phyloP scores from a whole-genome alignment of 2,113 vertebrate genomes.

The Motacilla alba region DNA sequence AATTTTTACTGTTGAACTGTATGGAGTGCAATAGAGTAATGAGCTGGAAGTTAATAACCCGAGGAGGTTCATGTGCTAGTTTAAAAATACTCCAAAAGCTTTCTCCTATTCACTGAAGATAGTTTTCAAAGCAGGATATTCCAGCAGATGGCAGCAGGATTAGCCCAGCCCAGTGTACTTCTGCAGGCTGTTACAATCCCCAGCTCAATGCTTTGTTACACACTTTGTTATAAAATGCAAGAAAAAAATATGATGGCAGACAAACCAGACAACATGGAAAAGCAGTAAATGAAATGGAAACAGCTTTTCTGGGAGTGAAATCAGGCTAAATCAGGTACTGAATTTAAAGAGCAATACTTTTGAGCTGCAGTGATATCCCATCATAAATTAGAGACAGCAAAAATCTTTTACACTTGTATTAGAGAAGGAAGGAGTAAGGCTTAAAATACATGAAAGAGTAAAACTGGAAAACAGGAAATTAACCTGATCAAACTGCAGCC shows the following conservation, averaged over 20 bases:
- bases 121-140: neutral
- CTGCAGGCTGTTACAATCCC: neutral
- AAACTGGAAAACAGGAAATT: neutral
- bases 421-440: neutral
- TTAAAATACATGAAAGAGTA: neutral
- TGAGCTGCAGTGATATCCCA: neutral
- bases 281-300: neutral
- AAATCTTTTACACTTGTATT: neutral
- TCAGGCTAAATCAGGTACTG: neutral
- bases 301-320: neutral
- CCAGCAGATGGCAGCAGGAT: constrained; percentile 33
- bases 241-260: neutral
- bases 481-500: neutral
- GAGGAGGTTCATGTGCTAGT: neutral
- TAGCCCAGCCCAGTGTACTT: neutral
- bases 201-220: neutral
- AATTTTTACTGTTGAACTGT: neutral
- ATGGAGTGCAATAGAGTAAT: neutral
- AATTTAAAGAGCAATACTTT: neutral
- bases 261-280: neutral
- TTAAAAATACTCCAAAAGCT: neutral
- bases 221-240: neutral
- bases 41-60: neutral
- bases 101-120: neutral
- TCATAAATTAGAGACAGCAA: neutral